phyloP scores from a whole-genome alignment of 2,113 vertebrate species.

The Ifrita kowaldi region DNA sequence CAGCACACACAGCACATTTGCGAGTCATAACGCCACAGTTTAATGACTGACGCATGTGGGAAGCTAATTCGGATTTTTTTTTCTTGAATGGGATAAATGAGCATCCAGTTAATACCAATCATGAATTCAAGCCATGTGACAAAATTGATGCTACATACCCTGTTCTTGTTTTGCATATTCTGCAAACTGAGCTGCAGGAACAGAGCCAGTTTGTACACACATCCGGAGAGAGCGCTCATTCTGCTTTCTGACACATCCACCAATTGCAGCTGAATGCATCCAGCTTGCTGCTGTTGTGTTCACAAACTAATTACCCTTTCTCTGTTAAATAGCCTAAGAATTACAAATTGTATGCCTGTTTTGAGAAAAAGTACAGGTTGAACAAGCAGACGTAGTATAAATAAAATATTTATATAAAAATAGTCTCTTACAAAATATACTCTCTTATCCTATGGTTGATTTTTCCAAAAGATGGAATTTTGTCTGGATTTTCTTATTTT shows the following conservation, averaged over 20 bases:
- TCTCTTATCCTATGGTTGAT: constrained; percentile 83
- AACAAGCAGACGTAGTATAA: constrained; percentile 84
- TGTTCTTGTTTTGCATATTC: constrained; percentile 71
- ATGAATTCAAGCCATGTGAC: constrained; percentile 55
- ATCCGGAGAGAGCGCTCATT: constrained; percentile 61
- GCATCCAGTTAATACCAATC: constrained; percentile 52
- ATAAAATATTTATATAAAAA: constrained; percentile 98
- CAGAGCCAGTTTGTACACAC: constrained; percentile 63
- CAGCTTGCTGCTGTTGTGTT: constrained; percentile 53
- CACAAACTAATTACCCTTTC: constrained; percentile 28
- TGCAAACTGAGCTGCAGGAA: constrained; percentile 68
- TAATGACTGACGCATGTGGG: constrained; percentile 61
- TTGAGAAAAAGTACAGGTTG: constrained; percentile 71
- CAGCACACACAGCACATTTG: constrained; percentile 64
- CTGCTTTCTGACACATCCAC: constrained; percentile 43
- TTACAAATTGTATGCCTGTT: constrained; percentile 63
- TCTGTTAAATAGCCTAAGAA: constrained; percentile 63
- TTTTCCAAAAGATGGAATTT: constrained; percentile 79
- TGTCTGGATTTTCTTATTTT: constrained; percentile 75
- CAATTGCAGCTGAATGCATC: constrained; percentile 14
- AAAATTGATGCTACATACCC: constrained; percentile 68
- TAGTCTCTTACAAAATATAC: constrained; percentile 97
- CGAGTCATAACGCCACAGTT: constrained; percentile 45
- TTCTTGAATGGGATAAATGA: constrained; percentile 70
- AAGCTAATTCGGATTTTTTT: constrained; percentile 54